Base-by-base conservation (phyloP, 2,888 invertebrate genomes). In the Rhingia rostrata region DNA sequence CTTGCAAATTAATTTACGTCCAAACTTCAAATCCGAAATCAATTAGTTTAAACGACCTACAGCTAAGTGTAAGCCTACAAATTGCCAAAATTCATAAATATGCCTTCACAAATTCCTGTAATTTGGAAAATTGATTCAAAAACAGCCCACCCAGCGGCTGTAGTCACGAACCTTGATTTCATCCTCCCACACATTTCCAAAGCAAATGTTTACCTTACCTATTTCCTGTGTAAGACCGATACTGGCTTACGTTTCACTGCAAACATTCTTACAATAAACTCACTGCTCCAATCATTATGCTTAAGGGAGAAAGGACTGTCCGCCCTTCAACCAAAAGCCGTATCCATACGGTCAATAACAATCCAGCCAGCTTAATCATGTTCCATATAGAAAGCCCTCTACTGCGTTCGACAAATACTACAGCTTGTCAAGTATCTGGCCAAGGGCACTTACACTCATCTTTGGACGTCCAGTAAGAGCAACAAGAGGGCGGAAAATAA, bases 241-340 rank as follows among this genome's bases (percentile, higher is more conserved):
- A 37, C 33, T 3, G 6, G 54, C 14, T 56, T 39, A 37, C 7
- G 22, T 56, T 39, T n/a, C 30, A 30, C 30, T 41, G 10, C n/a
- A 43, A 43, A 43, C 43, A 43, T 22, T 43, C 39, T 43, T 41
- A 41, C 30, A 32, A 43, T 12, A 45, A 14, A 32, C n/a, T 4
- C 14, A 63, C 47, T 47, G 39, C 49, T 41, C 12, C 9, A 49
- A 64, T 51, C 51, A 41, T 32, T 64, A 41, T 41, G 64, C 12
- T 30, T 9, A 51, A n/a, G 41, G 12, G 32, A 7, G 30, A 12
- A 32, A 49, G 32, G 6, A 12, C 4, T 3, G 9, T 30, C 39
- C 30, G 14, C 12, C 39, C 39, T 37, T 49, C 22, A 22, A 22
- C 14, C 37, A 49, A 47, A 49, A 49, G 47, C n/a, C 47, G 9